phyloP scores from a whole-genome alignment of 2,113 vertebrate species.

The Etia nguti region DNA sequence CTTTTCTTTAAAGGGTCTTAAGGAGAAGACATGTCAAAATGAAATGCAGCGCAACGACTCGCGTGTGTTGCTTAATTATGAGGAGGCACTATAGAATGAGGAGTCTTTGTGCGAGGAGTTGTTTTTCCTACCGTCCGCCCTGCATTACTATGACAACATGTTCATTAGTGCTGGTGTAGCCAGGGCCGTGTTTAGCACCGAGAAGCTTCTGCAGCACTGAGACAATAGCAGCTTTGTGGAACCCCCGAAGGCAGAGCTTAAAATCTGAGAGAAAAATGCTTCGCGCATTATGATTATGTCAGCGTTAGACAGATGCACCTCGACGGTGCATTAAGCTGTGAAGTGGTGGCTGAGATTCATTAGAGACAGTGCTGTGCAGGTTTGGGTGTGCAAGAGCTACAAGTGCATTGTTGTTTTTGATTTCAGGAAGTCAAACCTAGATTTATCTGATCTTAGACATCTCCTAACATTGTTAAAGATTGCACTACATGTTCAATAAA shows the following conservation, averaged over 20 bases:
- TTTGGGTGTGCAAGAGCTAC: neutral
- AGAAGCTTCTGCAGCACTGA: slow-evolving; percentile 57
- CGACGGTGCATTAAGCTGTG: neutral
- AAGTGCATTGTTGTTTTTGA: neutral
- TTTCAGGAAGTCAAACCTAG: neutral
- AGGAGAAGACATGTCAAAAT: neutral
- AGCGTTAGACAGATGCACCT: slow-evolving; percentile 12
- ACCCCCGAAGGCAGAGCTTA: slow-evolving; percentile 39
- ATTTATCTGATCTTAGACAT: neutral
- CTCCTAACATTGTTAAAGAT: neutral
- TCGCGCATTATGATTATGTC: slow-evolving; percentile 26
- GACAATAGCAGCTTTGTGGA: slow-evolving; percentile 58
- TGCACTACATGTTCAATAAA: neutral
- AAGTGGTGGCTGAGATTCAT: neutral
- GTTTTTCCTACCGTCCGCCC: slow-evolving; percentile 62
- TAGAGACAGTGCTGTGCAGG: neutral
- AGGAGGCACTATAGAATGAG: slow-evolving; percentile 34
- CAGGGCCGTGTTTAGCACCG: slow-evolving; percentile 46
- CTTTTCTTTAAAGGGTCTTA: neutral
- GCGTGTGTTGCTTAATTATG: slow-evolving; percentile 39
- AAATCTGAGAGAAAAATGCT: slow-evolving; percentile 27
- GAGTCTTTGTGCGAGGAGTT: slow-evolving; percentile 56
- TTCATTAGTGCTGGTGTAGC: slow-evolving; percentile 66
- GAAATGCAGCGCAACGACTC: neutral
- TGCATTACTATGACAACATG: slow-evolving; percentile 78